Evolutionary conservation across 2,888 invertebrate genomes (phyloP), one percentile per base, ranked within the genome.

Genomic region (Lepetodrilus schrolli): DNA sequence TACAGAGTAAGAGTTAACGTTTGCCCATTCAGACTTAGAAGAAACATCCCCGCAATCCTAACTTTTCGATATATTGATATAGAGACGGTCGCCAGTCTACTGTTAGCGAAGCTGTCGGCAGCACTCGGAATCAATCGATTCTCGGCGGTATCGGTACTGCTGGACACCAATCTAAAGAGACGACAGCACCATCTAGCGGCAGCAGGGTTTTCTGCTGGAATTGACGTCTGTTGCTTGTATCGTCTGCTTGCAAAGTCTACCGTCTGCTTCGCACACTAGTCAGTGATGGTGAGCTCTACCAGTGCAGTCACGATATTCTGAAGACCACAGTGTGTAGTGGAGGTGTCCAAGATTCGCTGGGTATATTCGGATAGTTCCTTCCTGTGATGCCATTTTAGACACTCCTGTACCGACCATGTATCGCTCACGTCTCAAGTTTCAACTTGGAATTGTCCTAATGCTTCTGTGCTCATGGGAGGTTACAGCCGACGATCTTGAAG

Each of bases 41-140:
- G 58, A 26, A 23, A n/a, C n/a, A n/a, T n/a, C n/a, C n/a, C n/a
- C n/a, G n/a, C n/a, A n/a, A n/a, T n/a, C n/a, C n/a, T n/a, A n/a
- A n/a, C n/a, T n/a, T n/a, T n/a, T n/a, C n/a, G n/a, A n/a, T n/a
- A n/a, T n/a, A n/a, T n/a, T n/a, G n/a, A n/a, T n/a, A n/a, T n/a
- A n/a, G n/a, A n/a, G n/a, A n/a, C n/a, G n/a, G n/a, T n/a, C n/a
- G n/a, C n/a, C n/a, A n/a, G n/a, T n/a, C n/a, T n/a, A n/a, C 30
- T 30, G 34, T 58, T 58, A 34, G 58, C 58, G 17, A 17, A 30
- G 34, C 58, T 58, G 58, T 58, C 58, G 58, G 58, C 58, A 58
- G 17, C 58, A 34, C n/a, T 58, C 58, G 58, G 58, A 58, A 58
- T 58, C 58, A n/a, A 58, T 58, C 58, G 58, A 58, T 58, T 58